phyloP scores from a whole-genome alignment of 2,797 vertebrate genomes.

The Cheirogaleus major region DNA sequence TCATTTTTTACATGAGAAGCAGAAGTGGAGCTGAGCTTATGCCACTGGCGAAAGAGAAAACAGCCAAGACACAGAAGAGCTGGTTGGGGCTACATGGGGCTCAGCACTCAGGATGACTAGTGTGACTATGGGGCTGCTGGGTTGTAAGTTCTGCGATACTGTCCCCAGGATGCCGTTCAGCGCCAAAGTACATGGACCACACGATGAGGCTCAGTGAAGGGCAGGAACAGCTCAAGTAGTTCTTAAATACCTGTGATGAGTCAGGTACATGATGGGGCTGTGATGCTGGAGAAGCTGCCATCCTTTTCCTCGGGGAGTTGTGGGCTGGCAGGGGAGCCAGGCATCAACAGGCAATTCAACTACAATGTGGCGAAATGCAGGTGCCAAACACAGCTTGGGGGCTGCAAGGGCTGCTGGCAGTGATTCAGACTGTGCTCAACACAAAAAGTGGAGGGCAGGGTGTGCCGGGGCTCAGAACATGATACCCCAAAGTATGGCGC shows the following conservation, averaged over 20 bases:
- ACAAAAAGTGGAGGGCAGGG: not conserved
- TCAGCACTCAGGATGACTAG: fast-evolving
- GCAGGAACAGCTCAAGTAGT: not conserved
- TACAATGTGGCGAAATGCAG: fast-evolving
- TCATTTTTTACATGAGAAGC: not conserved
- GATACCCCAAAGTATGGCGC: not conserved
- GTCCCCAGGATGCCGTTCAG: not conserved
- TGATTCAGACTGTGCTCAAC: not conserved
- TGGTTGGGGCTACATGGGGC: not conserved
- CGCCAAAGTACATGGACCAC: not conserved
- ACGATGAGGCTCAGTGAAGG: not conserved
- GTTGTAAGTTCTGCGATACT: not conserved
- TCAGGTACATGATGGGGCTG: fast-evolving
- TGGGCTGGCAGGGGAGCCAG: not conserved
- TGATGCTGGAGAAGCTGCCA: not conserved
- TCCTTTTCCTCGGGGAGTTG: not conserved
- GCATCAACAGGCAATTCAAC: too few relatives aligned
- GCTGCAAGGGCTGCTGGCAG: too few relatives aligned
- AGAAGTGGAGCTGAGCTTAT: not conserved
- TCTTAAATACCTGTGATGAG: not conserved
- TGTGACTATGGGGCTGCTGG: fast-evolving
- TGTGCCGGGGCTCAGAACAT: not conserved
- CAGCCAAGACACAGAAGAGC: not conserved
- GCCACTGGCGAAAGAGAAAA: not conserved
- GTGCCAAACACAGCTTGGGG: not conserved